Conservation (phyloP, 2,888 invertebrate genomes). For the Xylophagus ater region DNA sequence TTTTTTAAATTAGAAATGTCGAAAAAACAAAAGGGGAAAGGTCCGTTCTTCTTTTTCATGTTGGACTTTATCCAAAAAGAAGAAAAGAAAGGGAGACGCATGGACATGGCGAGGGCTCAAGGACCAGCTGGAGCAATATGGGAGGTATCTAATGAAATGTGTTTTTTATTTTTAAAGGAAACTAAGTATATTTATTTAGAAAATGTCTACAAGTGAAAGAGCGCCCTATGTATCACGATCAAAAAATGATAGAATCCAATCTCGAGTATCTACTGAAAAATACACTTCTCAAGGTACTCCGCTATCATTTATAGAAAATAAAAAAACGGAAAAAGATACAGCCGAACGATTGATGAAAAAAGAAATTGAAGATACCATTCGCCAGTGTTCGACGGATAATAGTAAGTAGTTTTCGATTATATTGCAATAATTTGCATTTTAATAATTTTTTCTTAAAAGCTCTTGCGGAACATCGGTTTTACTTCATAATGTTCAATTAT, state of each 20-base stretch:
- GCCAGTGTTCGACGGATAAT: slow-evolving; percentile 2
- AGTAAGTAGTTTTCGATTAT: slow-evolving; percentile 1
- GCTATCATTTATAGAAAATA: slow-evolving; percentile 22
- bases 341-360: slow-evolving; percentile 26
- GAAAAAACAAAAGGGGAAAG: slow-evolving; percentile 5
- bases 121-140: slow-evolving; percentile 3
- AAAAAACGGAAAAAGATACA: slow-evolving; percentile 20
- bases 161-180: not conserved
- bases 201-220: not conserved
- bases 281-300: slow-evolving; percentile 26
- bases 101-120: slow-evolving; percentile 1
- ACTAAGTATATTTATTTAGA: not conserved
- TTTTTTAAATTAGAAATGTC: slow-evolving; percentile 7
- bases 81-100: slow-evolving; percentile 1
- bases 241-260: not conserved
- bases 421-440: not conserved
- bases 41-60: slow-evolving; percentile 9
- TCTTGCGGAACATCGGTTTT: slow-evolving; percentile 20
- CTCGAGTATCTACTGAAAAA: slow-evolving; percentile 15
- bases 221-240: slow-evolving; percentile 6
- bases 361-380: slow-evolving; percentile 25
- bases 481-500: slow-evolving; percentile 31
- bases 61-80: not conserved
- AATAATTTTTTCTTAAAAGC: not conserved
- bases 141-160: slow-evolving; percentile 1